Evolutionary conservation across 2,888 invertebrate species (phyloP), one percentile per base, ranked within the genome.

Genomic region (Drosophila atripex): DNA sequence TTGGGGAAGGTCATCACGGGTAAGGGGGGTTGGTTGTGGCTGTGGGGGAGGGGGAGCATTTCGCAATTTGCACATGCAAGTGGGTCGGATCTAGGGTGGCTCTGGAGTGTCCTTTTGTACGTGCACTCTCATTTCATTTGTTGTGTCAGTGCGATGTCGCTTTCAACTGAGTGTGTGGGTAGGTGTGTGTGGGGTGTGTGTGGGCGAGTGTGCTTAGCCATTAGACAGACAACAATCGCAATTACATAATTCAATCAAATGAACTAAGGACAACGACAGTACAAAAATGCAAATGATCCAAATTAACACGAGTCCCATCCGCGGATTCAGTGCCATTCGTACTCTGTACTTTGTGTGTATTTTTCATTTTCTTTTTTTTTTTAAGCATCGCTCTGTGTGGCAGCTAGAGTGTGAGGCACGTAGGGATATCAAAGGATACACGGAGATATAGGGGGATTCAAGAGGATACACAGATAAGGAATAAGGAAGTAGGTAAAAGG

Each of bases 231-330:
- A 64, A 64, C 64, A 64, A 64, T 64, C 68, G 83, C 82, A 82
- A 87, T 87, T 86, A 80, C 83, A 82, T 77, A 82, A 86, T 73
- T 87, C 82, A 82, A 82, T 87, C 88, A 86, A 86, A 78, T 82
- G 69, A 82, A 82, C 80, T 65, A 69, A 77, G 72, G 52, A 75
- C 72, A 63, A 54, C 63, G 60, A 74, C 72, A 74, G 64, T 63
- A 74, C 70, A 73, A 69, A 56, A 59, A 76, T 57, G 74, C 68
- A 69, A 73, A 73, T 70, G 18, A 74, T 57, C 56, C 39, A 73
- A 72, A 59, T 73, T 52, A 72, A 74, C 69, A 72, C 45, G 64
- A 70, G 53, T 64, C 49, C 69, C 43, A 54, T n/a, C 49, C 25
- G 53, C 12, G 52, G 53, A 63, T 63, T 60, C 63, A 43, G 57